These are phyloP conservation scores for Lophotriccus pileatus DNA, from an alignment of 2,797 vertebrate species.

Conservation along the genomic window DNA sequence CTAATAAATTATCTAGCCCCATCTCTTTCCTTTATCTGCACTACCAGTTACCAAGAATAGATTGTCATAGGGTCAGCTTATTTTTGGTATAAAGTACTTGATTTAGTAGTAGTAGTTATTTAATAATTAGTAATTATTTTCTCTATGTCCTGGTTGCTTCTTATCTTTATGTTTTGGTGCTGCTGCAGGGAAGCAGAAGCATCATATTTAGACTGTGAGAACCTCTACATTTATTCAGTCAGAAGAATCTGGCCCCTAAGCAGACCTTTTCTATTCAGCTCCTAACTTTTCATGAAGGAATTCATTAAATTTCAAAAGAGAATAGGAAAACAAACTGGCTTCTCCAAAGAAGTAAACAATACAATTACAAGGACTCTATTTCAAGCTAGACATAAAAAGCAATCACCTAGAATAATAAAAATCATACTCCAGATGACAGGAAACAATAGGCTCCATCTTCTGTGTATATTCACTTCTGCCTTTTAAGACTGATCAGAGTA, in stretches of 20 bases:
- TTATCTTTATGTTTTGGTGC: background rate
- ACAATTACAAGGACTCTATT: conserved; percentile 57
- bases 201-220: background rate
- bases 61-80: background rate
- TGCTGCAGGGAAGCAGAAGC: background rate
- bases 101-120: background rate
- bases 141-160: background rate
- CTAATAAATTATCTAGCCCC: background rate
- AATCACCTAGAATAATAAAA: conserved; percentile 68
- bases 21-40: background rate
- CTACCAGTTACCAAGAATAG: background rate
- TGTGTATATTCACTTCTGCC: background rate
- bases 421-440: conserved; percentile 23
- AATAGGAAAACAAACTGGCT: conserved; percentile 9
- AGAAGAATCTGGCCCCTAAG: background rate
- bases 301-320: conserved; percentile 44
- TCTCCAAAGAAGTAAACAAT: conserved; percentile 42
- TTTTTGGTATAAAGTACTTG: background rate
- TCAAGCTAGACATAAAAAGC: conserved; percentile 61
- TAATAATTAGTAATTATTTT: background rate
- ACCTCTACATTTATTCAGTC: background rate
- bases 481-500: background rate
- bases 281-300: conserved; percentile 25
- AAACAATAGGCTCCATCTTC: conserved; percentile 17
- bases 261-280: conserved; percentile 38